Base-by-base conservation (phyloP, 2,113 vertebrate species). In the Arothron firmamentum region DNA sequence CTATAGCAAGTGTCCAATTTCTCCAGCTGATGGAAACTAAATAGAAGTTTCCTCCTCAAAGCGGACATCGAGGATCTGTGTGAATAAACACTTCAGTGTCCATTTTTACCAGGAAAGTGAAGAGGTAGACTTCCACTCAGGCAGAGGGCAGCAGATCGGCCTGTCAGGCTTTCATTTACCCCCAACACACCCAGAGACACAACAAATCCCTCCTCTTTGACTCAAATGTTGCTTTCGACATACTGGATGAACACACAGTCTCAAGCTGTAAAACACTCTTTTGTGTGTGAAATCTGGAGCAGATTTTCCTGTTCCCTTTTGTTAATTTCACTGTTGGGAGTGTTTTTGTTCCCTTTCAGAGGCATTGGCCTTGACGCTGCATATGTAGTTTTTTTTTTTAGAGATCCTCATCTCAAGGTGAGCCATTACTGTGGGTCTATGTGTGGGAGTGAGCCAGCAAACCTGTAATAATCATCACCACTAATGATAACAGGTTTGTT, bases 401-500 rank as follows among this genome's bases (percentile, higher is more conserved):
- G 9, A 38, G 34, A 38, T 38, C 9, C 34, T 11, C 34, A 9
- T 60, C 65, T 72, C 66, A 86, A 87, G 74, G 71, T 83, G 72
- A 87, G 72, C 43, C 3, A 49, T 72, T 52, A 67, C 18, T 48
- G 46, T 48, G 17, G 19, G 47, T 19, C 46, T 53, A 57, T 45
- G 49, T 46, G 52, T 56, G 13, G 59, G 57, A 34, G 73, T 66
- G 65, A 42, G 58, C 69, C 72, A 64, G 70, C 72, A 74, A 71
- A 72, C 70, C 65, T 73, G 70, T 74, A 85, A 88, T 87, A 78
- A 87, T 82, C 85, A 82, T 82, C 70, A 82, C 59, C 48, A 46
- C 52, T 82, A 81, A 87, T 74, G 71, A 85, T 73, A 81, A 81
- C 66, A 80, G 48, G 68, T 66, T 65, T 43, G 45, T 48, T 63